Conservation (phyloP, 2,888 invertebrate genomes). For the Liopterus haemorrhoidalis region DNA sequence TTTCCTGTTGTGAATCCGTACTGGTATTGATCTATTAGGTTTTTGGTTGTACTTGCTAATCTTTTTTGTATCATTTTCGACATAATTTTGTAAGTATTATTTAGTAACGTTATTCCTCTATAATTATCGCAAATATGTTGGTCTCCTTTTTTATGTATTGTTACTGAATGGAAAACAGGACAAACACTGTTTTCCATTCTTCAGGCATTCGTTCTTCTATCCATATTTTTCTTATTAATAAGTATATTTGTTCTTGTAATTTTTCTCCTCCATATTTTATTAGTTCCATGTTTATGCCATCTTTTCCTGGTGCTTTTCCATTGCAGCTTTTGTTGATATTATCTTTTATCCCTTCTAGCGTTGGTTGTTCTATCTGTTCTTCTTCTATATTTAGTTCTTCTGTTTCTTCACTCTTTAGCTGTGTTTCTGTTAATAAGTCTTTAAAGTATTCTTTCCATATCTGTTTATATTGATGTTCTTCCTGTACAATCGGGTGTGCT, state of each 20-base stretch:
- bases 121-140: neutral
- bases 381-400: neutral
- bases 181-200: too few relatives aligned
- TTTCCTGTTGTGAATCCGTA: too few relatives aligned
- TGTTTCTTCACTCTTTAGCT: neutral
- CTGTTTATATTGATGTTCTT: constrained; percentile 1
- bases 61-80: neutral
- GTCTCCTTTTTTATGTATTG: constrained; percentile 2
- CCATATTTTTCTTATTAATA: too few relatives aligned
- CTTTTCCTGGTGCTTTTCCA: constrained; percentile 8
- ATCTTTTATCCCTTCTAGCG: constrained; percentile 1
- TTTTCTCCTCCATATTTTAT: too few relatives aligned
- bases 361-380: constrained; percentile 1
- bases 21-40: neutral
- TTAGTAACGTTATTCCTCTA: constrained; percentile 1
- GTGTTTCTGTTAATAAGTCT: too few relatives aligned
- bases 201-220: too few relatives aligned
- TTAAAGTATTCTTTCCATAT: constrained; percentile 5
- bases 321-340: neutral
- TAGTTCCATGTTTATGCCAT: too few relatives aligned
- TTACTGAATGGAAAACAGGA: too few relatives aligned
- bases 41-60: neutral
- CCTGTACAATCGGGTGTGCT: too few relatives aligned
- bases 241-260: too few relatives aligned
- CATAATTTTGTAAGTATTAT: constrained; percentile 3